phyloP scores from a whole-genome alignment of 2,888 invertebrate species.

The Heteromyza rotundicornis region DNA sequence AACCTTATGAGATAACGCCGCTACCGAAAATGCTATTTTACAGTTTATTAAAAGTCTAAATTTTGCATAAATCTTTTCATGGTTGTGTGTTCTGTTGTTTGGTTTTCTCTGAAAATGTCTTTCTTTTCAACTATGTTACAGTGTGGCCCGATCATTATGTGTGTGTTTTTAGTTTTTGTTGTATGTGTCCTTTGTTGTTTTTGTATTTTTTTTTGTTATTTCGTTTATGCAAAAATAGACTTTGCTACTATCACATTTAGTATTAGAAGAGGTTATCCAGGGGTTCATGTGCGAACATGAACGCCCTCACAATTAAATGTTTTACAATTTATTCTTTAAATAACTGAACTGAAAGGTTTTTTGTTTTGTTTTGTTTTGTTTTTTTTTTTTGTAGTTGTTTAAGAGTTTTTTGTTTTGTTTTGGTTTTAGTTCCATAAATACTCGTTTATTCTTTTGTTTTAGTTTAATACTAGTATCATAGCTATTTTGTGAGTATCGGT shows the following conservation, averaged over 20 bases:
- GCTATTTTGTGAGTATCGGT: slow-evolving; percentile 60
- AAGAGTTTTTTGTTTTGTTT: slow-evolving; percentile 4
- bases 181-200: slow-evolving; percentile 22
- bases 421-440: background rate
- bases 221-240: slow-evolving; percentile 42
- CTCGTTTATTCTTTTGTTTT: background rate
- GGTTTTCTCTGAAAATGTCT: slow-evolving; percentile 9
- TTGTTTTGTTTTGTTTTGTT: slow-evolving; percentile 6
- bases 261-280: slow-evolving; percentile 46
- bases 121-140: slow-evolving; percentile 17
- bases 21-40: slow-evolving; percentile 24
- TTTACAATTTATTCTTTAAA: slow-evolving; percentile 34
- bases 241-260: slow-evolving; percentile 53
- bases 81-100: slow-evolving; percentile 12
- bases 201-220: slow-evolving; percentile 27
- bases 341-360: slow-evolving; percentile 13
- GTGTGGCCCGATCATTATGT: slow-evolving; percentile 11
- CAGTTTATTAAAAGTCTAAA: slow-evolving; percentile 34
- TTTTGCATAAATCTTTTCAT: slow-evolving; percentile 33
- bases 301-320: slow-evolving; percentile 22
- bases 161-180: slow-evolving; percentile 16
- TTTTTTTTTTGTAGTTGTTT: background rate
- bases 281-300: slow-evolving; percentile 37
- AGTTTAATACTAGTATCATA: slow-evolving; percentile 53
- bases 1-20: background rate